These are phyloP conservation scores for Nipponacmea schrenckii DNA, from an alignment of 2,888 invertebrate genomes.

Conservation along the genomic window DNA sequence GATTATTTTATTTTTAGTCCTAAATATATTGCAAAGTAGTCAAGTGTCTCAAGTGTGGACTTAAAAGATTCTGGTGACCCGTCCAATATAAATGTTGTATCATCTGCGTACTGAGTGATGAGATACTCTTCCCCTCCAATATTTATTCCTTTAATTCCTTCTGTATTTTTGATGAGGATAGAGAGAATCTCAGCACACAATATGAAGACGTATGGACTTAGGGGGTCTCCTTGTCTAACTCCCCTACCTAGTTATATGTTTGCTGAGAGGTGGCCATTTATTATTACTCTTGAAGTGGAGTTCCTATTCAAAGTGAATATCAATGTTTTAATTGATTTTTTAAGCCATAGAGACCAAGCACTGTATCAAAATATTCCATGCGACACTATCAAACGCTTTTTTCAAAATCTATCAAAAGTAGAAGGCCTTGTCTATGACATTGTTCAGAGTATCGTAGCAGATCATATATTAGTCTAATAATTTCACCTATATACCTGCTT, in stretches of 20 bases:
- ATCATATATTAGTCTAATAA: constrained; percentile 9
- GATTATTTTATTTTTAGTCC: constrained; percentile 3
- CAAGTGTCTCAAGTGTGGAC: background rate
- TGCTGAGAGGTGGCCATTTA: background rate
- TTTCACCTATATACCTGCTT: constrained; percentile 15
- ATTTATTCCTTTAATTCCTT: constrained; percentile 13
- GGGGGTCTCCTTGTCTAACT: constrained; percentile 9
- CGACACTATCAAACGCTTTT: constrained; percentile 15
- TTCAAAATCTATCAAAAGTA: constrained; percentile 14
- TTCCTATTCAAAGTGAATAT: background rate
- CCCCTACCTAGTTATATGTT: background rate
- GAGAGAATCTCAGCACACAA: constrained; percentile 17
- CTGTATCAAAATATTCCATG: constrained; percentile 10
- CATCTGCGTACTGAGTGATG: constrained; percentile 16
- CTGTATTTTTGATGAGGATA: constrained; percentile 8
- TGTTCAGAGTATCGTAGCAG: constrained; percentile 9
- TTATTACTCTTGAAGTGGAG: background rate
- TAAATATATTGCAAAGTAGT: background rate
- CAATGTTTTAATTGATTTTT: background rate
- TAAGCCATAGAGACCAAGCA: constrained; percentile 5
- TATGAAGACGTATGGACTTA: constrained; percentile 15
- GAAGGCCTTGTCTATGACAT: background rate
- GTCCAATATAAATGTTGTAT: constrained; percentile 9
- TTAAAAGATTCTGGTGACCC: constrained; percentile 12
- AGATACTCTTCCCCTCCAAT: constrained; percentile 8